Conservation (phyloP, 1,140 invertebrate species). For the Nephotettix cincticeps region DNA sequence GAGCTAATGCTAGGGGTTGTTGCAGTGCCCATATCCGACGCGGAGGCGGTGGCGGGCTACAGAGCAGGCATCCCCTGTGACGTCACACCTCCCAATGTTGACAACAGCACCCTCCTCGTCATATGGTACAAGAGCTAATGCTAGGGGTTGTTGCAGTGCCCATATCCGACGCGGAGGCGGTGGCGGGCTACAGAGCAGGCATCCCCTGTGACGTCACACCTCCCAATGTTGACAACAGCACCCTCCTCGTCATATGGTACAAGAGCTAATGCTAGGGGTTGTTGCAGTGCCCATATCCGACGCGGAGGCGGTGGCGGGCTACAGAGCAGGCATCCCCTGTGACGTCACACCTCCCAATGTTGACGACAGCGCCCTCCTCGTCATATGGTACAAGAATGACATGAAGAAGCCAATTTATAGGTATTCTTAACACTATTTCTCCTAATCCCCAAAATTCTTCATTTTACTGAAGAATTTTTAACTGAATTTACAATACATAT, state of each 20-base stretch:
- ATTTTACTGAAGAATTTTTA: too few species aligned
- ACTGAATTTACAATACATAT: too few species aligned
- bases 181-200: slow-evolving; percentile 57
- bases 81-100: slow-evolving; percentile 55
- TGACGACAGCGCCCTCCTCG: slow-evolving; percentile 60
- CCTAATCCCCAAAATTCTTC: too few species aligned
- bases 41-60: slow-evolving; percentile 59
- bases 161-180: slow-evolving; percentile 55
- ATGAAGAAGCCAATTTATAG: slow-evolving; percentile 61
- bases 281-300: slow-evolving; percentile 58
- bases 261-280: too few species aligned
- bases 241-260: slow-evolving; percentile 68
- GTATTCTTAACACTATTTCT: slow-evolving; percentile 46
- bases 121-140: slow-evolving; percentile 73
- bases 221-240: slow-evolving; percentile 56
- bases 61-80: slow-evolving; percentile 63
- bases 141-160: slow-evolving; percentile 58
- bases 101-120: slow-evolving; percentile 61
- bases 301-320: slow-evolving; percentile 58
- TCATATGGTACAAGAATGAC: slow-evolving; percentile 69
- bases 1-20: too few species aligned
- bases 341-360: slow-evolving; percentile 58
- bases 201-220: slow-evolving; percentile 64
- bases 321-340: slow-evolving; percentile 61
- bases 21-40: slow-evolving; percentile 57